Evolutionary conservation across 2,113 vertebrate species (phyloP), one percentile per base, ranked within the genome.

Genomic region (Mirza zaza): DNA sequence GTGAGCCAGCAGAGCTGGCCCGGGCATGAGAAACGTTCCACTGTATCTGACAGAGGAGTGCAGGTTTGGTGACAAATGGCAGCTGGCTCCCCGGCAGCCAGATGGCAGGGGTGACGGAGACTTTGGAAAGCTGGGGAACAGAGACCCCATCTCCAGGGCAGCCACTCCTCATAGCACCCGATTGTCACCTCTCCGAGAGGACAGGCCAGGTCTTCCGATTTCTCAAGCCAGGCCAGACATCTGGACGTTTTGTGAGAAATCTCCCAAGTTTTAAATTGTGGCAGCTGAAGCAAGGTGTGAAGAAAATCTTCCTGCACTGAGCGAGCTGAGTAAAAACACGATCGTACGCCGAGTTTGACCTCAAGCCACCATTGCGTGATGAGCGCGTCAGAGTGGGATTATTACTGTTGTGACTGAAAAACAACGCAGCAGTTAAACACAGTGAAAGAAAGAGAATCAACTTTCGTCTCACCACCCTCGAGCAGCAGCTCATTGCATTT

Each of bases 401-500:
- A 67, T 5, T 5, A 29, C 55, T 34, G 27, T 55, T n/a, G 20
- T 13, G 29, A 34, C 2, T 34, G 70, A 59, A 61, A 70, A 83
- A 32, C 36, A 17, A 15, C 4, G 20, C 1, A 8, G 20, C 32
- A 67, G 5, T 63, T 15, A 13, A 34, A 3, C 45, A 36, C 23
- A 21, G 12, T 13, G 12, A 15, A 18, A 45, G 45, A 1, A 48
- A 36, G 32, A 45, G 9, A 1, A 2, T 1, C 18, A 0, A 29
- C 27, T 13, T 21, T 8, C 0, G 2, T 20, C 50, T 42, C 1
- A 0, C 34, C 2, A 0, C 2, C 17, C 10, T 3, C 1, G 21
- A 0, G 1, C 6, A 0, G 1, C 15, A 4, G 15, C 48, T 1
- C 0, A 25, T 20, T 32, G 68, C 25, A 0, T 21, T 5, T 36